Conservation (phyloP, 2,113 vertebrate species). For the Pitta sordida region DNA sequence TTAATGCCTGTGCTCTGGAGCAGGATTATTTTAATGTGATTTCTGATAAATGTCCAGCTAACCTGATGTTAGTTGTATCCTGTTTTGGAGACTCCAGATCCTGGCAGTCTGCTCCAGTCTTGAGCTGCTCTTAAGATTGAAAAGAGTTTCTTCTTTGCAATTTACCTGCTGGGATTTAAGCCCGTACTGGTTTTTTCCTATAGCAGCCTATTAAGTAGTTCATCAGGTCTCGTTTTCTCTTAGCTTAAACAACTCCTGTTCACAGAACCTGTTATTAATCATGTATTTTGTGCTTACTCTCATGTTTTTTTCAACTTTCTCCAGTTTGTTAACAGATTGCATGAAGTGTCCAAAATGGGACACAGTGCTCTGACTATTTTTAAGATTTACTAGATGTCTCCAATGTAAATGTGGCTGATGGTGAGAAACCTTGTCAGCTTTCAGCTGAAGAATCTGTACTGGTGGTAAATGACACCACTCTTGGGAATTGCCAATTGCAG, state of each 20-base stretch:
- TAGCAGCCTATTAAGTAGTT: not conserved
- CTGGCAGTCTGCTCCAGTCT: not conserved
- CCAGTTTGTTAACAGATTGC: not conserved
- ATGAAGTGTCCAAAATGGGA: not conserved
- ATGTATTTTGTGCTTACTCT: not conserved
- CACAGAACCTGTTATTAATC: not conserved
- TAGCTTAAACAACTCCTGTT: not conserved
- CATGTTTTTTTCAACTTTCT: not conserved
- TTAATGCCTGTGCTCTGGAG: not conserved
- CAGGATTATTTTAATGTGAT: rapidly evolving
- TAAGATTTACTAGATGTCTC: not conserved
- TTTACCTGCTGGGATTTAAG: not conserved
- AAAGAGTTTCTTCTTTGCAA: not conserved
- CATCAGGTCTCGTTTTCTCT: not conserved
- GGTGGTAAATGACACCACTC: not conserved
- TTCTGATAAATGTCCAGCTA: not conserved
- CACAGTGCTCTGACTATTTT: not conserved
- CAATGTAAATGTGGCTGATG: not conserved
- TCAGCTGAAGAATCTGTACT: not conserved
- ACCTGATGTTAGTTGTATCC: not conserved
- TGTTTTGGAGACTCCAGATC: not conserved
- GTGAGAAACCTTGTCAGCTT: not conserved
- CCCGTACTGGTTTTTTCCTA: not conserved
- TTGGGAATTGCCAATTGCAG: not conserved
- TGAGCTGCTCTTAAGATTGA: not conserved